Evolutionary conservation across 2,113 vertebrate species (phyloP).

Genomic region (Emydocephalus ijimae): DNA sequence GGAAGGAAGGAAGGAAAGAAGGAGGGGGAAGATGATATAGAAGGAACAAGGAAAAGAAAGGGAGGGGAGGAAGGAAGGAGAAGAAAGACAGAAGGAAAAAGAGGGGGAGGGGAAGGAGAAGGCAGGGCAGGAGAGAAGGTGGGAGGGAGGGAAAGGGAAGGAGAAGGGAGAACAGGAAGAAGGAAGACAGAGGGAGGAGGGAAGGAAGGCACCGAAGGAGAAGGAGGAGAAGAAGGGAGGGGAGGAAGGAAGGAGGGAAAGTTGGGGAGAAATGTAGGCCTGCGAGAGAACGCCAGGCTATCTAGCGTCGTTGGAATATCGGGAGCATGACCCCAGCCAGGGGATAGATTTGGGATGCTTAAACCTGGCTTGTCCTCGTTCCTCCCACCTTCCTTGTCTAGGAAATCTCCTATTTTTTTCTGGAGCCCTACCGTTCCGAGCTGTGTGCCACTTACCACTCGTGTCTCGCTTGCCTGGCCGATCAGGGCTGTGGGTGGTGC

Average conservation of each 20-base stretch:
- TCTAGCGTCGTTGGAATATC: background rate
- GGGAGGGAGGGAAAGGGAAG: too few species aligned
- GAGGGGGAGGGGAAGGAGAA: background rate
- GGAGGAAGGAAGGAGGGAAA: too few species aligned
- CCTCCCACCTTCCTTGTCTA: constrained; percentile 23
- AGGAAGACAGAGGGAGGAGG: too few species aligned
- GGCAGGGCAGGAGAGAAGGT: background rate
- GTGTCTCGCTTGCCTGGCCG: constrained; percentile 84
- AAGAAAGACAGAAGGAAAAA: too few species aligned
- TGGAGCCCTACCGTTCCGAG: constrained; percentile 85
- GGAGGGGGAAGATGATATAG: too few species aligned
- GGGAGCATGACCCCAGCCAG: background rate
- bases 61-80: too few species aligned
- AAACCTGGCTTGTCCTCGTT: background rate
- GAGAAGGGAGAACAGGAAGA: too few species aligned
- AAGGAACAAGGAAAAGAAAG: too few species aligned
- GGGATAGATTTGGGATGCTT: too few species aligned
- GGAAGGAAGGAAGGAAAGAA: too few species aligned
- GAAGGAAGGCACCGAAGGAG: too few species aligned
- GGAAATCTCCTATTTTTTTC: constrained; percentile 90
- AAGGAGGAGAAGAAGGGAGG: too few species aligned
- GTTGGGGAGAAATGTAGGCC: background rate
- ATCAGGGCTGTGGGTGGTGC: constrained; percentile 93
- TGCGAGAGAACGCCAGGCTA: background rate
- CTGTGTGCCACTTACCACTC: constrained; percentile 78